phyloP scores from a whole-genome alignment of 2,888 invertebrate genomes.

The Drosophila monieri region DNA sequence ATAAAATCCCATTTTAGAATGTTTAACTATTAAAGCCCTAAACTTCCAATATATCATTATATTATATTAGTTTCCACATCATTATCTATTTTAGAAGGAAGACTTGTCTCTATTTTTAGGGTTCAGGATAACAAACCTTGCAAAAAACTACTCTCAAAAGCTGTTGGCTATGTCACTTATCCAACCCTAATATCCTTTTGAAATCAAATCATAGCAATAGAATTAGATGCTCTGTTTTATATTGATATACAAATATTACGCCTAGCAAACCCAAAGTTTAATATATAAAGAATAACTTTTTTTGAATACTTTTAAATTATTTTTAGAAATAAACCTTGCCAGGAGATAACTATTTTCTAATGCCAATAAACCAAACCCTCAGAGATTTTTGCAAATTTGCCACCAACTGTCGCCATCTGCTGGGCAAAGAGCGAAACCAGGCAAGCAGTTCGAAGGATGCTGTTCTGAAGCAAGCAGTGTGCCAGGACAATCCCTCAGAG shows the following conservation, averaged over 20 bases:
- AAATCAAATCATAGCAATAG: background rate
- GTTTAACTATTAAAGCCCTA: no score
- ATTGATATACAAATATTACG: no score
- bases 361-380: conserved; percentile 30
- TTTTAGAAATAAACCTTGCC: background rate
- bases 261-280: no score
- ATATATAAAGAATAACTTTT: no score
- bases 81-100: background rate
- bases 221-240: background rate
- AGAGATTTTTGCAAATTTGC: background rate
- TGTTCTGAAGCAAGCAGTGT: conserved; percentile 54
- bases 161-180: conserved; percentile 13
- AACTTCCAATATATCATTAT: no score
- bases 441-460: conserved; percentile 68
- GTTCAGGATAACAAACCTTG: background rate
- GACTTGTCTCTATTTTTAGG: background rate
- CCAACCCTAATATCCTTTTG: background rate
- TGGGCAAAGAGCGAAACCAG: conserved; percentile 41
- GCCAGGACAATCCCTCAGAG: conserved; percentile 1
- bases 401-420: conserved; percentile 57
- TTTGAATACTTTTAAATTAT: no score
- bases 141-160: background rate
- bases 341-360: background rate
- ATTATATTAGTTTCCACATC: no score
- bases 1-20: no score